These are phyloP conservation scores for Tenualosa thibaudeaui DNA, from an alignment of 2,797 vertebrate genomes.

Conservation along the genomic window DNA sequence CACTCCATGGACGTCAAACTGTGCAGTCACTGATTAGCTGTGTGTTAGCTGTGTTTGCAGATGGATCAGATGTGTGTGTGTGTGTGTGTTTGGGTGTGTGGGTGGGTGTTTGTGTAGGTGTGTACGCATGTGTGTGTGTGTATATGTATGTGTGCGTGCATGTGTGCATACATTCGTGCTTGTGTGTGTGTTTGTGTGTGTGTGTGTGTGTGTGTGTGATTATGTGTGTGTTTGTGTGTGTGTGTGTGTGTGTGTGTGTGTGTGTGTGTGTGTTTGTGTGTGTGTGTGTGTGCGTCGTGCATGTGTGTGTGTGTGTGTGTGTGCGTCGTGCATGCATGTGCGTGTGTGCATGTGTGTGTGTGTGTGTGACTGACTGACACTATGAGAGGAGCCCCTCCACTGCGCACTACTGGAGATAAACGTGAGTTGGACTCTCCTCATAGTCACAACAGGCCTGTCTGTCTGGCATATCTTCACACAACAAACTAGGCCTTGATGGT, in stretches of 20 bases:
- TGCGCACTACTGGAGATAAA: too few relatives aligned
- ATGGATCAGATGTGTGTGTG: neutral
- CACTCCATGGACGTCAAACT: neutral
- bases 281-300: neutral
- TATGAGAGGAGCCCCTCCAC: too few relatives aligned
- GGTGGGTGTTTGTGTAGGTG: conserved; percentile 6
- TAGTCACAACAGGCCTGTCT: too few relatives aligned
- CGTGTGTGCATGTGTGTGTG: neutral
- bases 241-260: neutral
- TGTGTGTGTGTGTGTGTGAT: neutral
- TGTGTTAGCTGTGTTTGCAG: neutral
- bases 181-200: neutral
- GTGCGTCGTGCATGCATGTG: neutral
- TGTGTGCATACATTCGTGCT: neutral
- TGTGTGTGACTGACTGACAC: too few relatives aligned
- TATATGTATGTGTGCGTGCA: neutral
- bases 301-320: neutral
- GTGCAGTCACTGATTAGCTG: neutral
- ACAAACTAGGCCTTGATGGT: too few relatives aligned
- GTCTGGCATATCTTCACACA: neutral
- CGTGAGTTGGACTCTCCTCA: too few relatives aligned
- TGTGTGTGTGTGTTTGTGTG: neutral
- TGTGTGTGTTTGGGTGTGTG: conserved; percentile 6
- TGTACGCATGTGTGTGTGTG: neutral
- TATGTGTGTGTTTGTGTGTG: neutral